A percentile compares a stretch with the other conserved stretches of the same genome.
phyloP scores from a whole-genome alignment of 2,797 vertebrate genomes.

The Eptatretus atami region DNA sequence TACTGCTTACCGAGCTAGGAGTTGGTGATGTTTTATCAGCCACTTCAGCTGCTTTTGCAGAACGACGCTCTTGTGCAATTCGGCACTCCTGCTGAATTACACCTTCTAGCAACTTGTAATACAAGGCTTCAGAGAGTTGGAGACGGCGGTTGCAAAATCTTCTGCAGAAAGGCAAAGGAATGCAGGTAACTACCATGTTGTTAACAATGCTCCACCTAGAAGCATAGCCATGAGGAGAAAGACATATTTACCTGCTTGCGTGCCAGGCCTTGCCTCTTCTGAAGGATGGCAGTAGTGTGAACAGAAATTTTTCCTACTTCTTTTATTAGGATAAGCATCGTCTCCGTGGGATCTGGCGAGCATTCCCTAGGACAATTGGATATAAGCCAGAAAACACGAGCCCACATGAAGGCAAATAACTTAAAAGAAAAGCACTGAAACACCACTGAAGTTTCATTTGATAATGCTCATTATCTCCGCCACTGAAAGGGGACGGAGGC shows the following conservation, averaged over 20 bases:
- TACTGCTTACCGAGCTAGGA: too few relatives aligned
- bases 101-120: slow-evolving; percentile 75
- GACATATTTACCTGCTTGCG: slow-evolving; percentile 38
- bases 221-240: slow-evolving; percentile 6
- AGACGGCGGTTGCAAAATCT: slow-evolving; percentile 87
- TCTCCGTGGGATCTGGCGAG: slow-evolving; percentile 33
- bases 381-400: too few relatives aligned
- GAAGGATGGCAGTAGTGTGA: slow-evolving; percentile 24
- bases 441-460: too few relatives aligned
- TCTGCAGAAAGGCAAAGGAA: too few relatives aligned
- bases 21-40: too few relatives aligned
- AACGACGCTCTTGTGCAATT: too few relatives aligned
- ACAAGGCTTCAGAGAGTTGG: slow-evolving; percentile 71
- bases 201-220: slow-evolving; percentile 9
- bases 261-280: slow-evolving; percentile 33
- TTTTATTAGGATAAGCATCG: slow-evolving; percentile 29
- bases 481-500: too few relatives aligned
- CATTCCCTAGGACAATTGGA: slow-evolving; percentile 28
- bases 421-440: too few relatives aligned
- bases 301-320: slow-evolving; percentile 41
- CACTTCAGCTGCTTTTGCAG: too few relatives aligned
- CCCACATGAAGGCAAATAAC: too few relatives aligned
- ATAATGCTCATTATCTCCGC: too few relatives aligned
- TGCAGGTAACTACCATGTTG: too few relatives aligned
- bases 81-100: slow-evolving; percentile 42